Evolutionary conservation across 2,797 vertebrate species (phyloP), one percentile per base, ranked within the genome.

Genomic region (Buphagus erythrorhynchus): DNA sequence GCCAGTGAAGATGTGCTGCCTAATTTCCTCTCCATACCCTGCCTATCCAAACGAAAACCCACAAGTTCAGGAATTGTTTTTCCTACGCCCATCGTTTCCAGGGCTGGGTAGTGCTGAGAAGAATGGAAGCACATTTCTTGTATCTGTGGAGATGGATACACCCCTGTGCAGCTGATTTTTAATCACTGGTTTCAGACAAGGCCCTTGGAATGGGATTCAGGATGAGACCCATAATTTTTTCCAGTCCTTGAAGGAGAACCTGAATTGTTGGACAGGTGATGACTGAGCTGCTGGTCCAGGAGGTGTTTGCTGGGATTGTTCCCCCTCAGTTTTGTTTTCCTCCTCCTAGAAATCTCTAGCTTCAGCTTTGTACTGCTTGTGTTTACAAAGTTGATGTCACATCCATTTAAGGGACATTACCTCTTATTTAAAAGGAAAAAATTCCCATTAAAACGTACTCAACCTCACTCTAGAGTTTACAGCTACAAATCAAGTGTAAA

Each of bases 131-230:
- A 3, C 9, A 10, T 42, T 38, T 43, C 26, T 61, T 4, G 17
- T 25, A 1, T 29, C 58, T 2, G 0, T 17, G 31, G 8, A 10
- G 28, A 0, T 46, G 74, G 67, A 35, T 19, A 11, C 35, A 38
- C 5, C 18, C 6, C n/a, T 6, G 9, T 16, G 48, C 55, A 69
- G 63, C 71, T 85, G 66, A 20, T 68, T 65, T 85, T 35, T 65
- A 46, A 36, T 38, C 2, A 0, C 19, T 45, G 38, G 1, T 38
- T 85, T 28, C 5, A n/a, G 38, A 25, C 58, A 59, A 55, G 66
- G 61, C 49, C 11, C 20, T 16, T 65, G 54, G 46, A 58, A 67
- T 26, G 58, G 57, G 58, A 29, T 61, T 54, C 51, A 17, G 55
- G 49, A 72, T 16, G 29, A 72, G 36, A 46, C 15, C 26, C 2